Evolutionary conservation across 1,140 invertebrate genomes (phyloP), one percentile per base, ranked within the genome.

Genomic region (Drosophila azteca): DNA sequence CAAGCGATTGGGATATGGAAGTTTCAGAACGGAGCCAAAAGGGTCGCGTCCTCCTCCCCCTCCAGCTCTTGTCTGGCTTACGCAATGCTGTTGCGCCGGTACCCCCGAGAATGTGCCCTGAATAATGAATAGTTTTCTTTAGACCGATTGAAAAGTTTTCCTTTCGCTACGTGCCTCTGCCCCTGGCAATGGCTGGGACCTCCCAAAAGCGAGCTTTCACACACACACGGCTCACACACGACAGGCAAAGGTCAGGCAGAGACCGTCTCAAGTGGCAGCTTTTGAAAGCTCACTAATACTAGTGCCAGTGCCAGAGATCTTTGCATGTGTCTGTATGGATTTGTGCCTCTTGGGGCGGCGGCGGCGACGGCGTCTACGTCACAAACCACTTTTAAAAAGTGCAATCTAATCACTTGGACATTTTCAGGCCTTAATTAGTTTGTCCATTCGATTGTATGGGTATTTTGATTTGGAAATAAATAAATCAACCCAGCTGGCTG

Each of bases 381-480:
- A 81, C 51, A 26, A n/a, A 63, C 29, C 45, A 64, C 60, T 63
- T 69, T 64, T 63, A 22, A 67, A 51, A 67, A 54, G 44, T 58
- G 60, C 64, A 70, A 85, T 84, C 73, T 85, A 85, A 87, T 87
- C 82, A 65, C 51, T 20, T 43, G 64, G 50, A 67, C 70, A 57
- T 50, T 63, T 57, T 59, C 35, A 49, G 22, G 57, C 17, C 57
- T 62, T 77, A 85, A 84, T 84, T 85, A 84, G 77, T 71, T 67
- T 48, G 77, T 74, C 58, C 58, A 71, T 55, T 67, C 41, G 58
- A 41, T 51, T 64, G 55, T 29, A 39, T 15, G 41, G 26, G 44
- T 35, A 53, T 48, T 60, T 39, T 45, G 49, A 24, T 13, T n/a
- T 26, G 44, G 31, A 35, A 54, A 50, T 43, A 54, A 20, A 22